Conservation (phyloP, 2,113 vertebrate genomes). For the Macquaria ambigua region DNA sequence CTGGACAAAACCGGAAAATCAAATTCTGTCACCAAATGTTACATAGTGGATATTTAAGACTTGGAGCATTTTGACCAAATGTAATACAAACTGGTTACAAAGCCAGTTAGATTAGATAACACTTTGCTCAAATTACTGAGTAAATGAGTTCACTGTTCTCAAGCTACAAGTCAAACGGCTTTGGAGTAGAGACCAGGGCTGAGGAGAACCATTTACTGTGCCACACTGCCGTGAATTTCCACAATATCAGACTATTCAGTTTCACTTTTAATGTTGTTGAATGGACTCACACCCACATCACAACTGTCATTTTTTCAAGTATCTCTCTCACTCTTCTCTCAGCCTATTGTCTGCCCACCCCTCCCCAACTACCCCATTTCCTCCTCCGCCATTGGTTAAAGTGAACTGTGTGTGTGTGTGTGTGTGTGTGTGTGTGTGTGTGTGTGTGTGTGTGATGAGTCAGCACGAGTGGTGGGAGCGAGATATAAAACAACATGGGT, state of each 20-base stretch:
- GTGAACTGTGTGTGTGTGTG: slow-evolving; percentile 39
- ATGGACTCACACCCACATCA: slow-evolving; percentile 61
- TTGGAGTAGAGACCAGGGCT: not conserved
- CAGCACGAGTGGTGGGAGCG: slow-evolving; percentile 50
- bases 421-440: too few relatives aligned
- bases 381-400: slow-evolving; percentile 44
- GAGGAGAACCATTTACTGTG: not conserved
- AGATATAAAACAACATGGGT: slow-evolving; percentile 43
- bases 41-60: not conserved
- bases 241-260: slow-evolving; percentile 15
- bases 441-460: slow-evolving; percentile 30
- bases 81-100: slow-evolving; percentile 4
- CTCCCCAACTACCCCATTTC: slow-evolving; percentile 34
- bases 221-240: not conserved
- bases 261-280: slow-evolving; percentile 44
- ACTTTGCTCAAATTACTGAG: not conserved
- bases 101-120: not conserved
- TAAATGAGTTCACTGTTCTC: not conserved
- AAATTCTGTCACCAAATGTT: not conserved
- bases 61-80: not conserved
- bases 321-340: slow-evolving; percentile 61
- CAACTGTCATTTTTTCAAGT: slow-evolving; percentile 58
- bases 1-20: not conserved
- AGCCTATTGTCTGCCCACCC: slow-evolving; percentile 47
- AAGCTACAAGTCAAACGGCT: slow-evolving; percentile 13